A percentile compares a stretch with the other conserved stretches of the same genome.
These are phyloP conservation scores for Camelus bactrianus DNA, from an alignment of 2,113 vertebrate species.

Conservation along the genomic window DNA sequence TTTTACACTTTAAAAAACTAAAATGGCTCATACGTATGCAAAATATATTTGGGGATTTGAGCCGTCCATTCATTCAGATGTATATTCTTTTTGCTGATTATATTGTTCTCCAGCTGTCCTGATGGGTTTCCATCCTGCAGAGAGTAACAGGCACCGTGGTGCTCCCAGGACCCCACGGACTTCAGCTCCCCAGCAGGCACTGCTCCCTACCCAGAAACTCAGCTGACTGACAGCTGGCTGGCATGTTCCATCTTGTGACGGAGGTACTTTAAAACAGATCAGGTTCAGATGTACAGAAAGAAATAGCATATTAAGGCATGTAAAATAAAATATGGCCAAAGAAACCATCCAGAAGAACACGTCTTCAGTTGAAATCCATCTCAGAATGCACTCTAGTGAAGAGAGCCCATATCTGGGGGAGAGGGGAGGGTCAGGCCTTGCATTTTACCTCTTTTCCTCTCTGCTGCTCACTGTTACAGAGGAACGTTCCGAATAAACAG, in stretches of 20 bases:
- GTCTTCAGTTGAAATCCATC: not conserved
- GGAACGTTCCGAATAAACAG: constrained; percentile 98
- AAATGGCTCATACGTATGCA: not conserved
- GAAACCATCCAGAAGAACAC: not conserved
- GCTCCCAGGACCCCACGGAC: not conserved
- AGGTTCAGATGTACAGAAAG: not conserved
- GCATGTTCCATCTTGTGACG: not conserved
- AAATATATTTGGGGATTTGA: not conserved
- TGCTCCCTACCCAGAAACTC: not conserved
- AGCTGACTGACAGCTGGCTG: not conserved
- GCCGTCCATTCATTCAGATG: not conserved
- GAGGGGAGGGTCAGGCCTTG: too few relatives aligned
- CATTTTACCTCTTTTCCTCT: constrained; percentile 93
- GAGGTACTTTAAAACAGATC: not conserved
- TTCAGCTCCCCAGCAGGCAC: not conserved
- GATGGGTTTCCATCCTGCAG: not conserved
- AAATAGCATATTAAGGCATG: not conserved
- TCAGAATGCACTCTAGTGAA: not conserved
- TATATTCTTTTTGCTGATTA: not conserved
- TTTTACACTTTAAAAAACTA: not conserved
- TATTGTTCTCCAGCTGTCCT: not conserved
- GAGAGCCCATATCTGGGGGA: not conserved
- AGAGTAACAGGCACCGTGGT: not conserved
- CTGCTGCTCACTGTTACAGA: constrained; percentile 98
- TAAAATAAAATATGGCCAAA: not conserved